phyloP scores from a whole-genome alignment of 2,797 vertebrate genomes.

The Chelonia mydas region DNA sequence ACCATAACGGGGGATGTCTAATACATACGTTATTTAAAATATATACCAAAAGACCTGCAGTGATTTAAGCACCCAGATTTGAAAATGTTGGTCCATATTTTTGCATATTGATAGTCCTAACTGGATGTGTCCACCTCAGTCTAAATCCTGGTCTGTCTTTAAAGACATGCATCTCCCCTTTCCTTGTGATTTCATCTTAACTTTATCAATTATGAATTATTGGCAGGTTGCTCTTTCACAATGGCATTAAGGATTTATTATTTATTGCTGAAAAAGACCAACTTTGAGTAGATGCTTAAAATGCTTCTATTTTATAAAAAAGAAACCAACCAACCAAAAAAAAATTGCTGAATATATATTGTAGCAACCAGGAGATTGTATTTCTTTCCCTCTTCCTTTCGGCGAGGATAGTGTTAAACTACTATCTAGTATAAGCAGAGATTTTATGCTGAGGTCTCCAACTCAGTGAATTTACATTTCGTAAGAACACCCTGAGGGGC shows the following conservation, averaged over 20 bases:
- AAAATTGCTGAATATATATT: background rate
- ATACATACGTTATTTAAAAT: background rate
- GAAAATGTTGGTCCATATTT: background rate
- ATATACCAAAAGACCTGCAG: background rate
- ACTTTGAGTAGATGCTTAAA: slow-evolving; percentile 32
- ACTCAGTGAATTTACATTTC: slow-evolving; percentile 78
- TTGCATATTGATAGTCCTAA: background rate
- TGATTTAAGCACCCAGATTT: background rate
- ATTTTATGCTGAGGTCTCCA: slow-evolving; percentile 76
- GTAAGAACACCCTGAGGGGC: slow-evolving; percentile 71
- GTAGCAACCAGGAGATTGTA: background rate
- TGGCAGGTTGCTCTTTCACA: slow-evolving; percentile 56
- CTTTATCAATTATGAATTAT: slow-evolving; percentile 50
- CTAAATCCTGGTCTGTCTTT: background rate
- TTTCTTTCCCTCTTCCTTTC: background rate
- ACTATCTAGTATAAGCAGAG: slow-evolving; percentile 46
- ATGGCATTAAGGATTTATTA: slow-evolving; percentile 40
- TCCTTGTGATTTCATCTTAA: slow-evolving; percentile 2
- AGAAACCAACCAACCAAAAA: slow-evolving; percentile 19
- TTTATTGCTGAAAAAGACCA: slow-evolving; percentile 13
- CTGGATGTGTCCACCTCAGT: slow-evolving; percentile 6
- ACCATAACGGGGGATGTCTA: background rate
- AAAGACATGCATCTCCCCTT: background rate
- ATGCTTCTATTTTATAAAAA: slow-evolving; percentile 20
- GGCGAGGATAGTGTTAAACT: slow-evolving; percentile 70